These are phyloP conservation scores for Melanerpes aurifrons DNA, from an alignment of 2,113 vertebrate species.

Conservation along the genomic window DNA sequence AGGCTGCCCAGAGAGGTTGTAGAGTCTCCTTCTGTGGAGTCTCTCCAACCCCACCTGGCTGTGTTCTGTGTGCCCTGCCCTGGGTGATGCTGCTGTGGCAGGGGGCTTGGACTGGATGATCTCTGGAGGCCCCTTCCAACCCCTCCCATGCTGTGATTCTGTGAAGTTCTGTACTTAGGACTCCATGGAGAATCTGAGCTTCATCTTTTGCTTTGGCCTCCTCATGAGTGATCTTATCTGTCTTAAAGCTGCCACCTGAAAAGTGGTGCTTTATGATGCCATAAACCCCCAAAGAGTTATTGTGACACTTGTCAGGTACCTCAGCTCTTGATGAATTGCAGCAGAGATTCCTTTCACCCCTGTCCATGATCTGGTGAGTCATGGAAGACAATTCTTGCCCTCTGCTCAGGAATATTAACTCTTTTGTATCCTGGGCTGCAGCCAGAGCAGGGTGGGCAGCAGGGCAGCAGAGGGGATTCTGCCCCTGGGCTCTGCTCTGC, in stretches of 20 bases:
- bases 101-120: no score
- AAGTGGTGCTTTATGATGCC: not conserved
- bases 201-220: not conserved
- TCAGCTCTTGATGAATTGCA: not conserved
- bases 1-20: no score
- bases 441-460: no score
- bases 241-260: not conserved
- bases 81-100: no score
- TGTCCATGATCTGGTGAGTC: not conserved
- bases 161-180: not conserved
- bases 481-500: no score
- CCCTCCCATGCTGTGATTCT: no score
- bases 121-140: no score
- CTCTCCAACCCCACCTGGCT: no score
- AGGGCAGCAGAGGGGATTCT: no score
- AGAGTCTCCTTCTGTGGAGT: no score
- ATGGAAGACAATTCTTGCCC: not conserved
- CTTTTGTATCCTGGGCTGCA: no score
- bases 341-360: not conserved
- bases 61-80: no score
- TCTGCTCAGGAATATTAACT: not conserved
- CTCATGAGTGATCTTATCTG: not conserved
- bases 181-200: not conserved
- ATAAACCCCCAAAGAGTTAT: not conserved
- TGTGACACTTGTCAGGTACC: not conserved